Evolutionary conservation across 2,113 vertebrate species (phyloP), one percentile per base, ranked within the genome.

Genomic region (Cheilinus undulatus): DNA sequence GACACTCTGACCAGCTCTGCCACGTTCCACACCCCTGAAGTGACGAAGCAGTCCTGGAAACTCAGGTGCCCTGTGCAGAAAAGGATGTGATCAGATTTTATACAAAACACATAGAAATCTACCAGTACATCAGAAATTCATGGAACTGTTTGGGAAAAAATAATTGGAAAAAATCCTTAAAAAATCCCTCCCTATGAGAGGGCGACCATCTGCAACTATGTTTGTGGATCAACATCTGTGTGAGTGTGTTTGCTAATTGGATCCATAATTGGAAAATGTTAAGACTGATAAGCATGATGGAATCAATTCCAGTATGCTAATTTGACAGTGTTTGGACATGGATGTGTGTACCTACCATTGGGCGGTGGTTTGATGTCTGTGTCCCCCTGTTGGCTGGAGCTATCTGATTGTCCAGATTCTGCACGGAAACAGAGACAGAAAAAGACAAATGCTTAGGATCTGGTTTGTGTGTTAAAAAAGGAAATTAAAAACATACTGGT

Each of bases 391-490:
- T 97, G 97, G 93, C 96, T 97, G 86, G 96, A 96, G 90, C 93
- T 97, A 79, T 98, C 97, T 90, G 96, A 97, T 95, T 97, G 96
- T 95, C 96, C 96, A 40, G 97, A 96, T 94, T 98, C 97, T 98
- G 91, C 46, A 83, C 20, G 81, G 59, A 80, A 69, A 86, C 26
- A 69, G 15, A 69, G 2, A 38, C 1, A 38, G 50, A 75, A 38
- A 68, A 68, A 82, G 64, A 59, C 20, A 75, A 80, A 76, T 48
- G 46, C 19, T 88, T 61, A 84, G 11, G 13, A 76, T 80, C 65
- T 53, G 49, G 43, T 76, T 30, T 65, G 7, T n/a, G 30, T 46
- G 24, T 24, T 69, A 23, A 50, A 72, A 32, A 77, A 38, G 59
- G 67, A 65, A 66, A 68, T 51, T 6, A 66, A 65, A 85, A 82